phyloP scores from a whole-genome alignment of 92 coral and sea anemone genomes.

The Ricordea florida region DNA sequence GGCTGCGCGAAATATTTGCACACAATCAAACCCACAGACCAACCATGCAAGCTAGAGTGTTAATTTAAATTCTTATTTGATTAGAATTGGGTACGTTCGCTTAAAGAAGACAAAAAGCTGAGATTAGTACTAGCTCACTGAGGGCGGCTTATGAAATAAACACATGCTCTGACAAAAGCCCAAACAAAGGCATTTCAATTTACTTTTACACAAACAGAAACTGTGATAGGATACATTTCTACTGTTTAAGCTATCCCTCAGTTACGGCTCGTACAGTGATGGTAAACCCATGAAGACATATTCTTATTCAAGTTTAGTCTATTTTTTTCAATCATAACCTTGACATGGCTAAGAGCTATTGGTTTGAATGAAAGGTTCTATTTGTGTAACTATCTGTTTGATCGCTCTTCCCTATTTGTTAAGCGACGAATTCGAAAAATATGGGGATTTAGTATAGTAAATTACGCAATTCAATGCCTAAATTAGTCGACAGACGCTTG shows the following conservation, averaged over 20 bases:
- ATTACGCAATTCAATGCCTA: background rate
- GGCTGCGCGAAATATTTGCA: too few species aligned
- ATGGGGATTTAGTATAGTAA: background rate
- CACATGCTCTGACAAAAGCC: conserved; percentile 73
- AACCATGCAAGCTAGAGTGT: background rate
- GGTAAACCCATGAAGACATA: background rate
- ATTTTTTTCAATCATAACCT: too few species aligned
- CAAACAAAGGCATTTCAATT: conserved; percentile 50
- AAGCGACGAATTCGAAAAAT: background rate
- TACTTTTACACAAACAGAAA: conserved; percentile 49
- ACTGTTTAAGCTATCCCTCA: conserved; percentile 7
- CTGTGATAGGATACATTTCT: conserved; percentile 30
- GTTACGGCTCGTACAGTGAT: conserved; percentile 1
- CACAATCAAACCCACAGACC: background rate
- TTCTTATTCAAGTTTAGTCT: background rate
- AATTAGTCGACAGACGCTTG: too few species aligned
- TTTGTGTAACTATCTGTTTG: conserved; percentile 28
- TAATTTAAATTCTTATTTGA: background rate
- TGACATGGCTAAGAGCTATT: conserved; percentile 8
- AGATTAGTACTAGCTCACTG: conserved; percentile 21
- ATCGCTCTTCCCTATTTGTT: conserved; percentile 12
- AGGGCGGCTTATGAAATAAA: conserved; percentile 24
- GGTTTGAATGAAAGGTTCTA: conserved; percentile 8
- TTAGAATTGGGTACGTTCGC: background rate
- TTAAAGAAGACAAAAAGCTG: conserved; percentile 27